These are phyloP conservation scores for Loxodonta africana DNA, from an alignment of 2,113 vertebrate species.

Conservation along the genomic window DNA sequence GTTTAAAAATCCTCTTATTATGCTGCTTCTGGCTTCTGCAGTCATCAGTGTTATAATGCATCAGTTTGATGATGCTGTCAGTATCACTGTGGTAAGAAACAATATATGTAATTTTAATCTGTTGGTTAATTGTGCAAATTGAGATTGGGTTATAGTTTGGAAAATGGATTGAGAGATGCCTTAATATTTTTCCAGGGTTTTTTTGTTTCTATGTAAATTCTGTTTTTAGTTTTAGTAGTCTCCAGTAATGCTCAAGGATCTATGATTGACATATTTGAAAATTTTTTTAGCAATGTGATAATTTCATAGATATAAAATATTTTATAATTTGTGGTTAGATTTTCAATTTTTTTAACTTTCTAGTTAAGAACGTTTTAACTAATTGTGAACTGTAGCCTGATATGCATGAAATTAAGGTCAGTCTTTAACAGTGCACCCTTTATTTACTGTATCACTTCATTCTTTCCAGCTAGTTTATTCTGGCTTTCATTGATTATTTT, in stretches of 20 bases:
- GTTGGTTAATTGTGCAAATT: neutral
- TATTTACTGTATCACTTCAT: constrained; percentile 29
- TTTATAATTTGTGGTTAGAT: constrained; percentile 38
- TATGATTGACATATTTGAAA: neutral
- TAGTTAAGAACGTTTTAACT: constrained; percentile 43
- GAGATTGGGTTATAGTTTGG: constrained; percentile 19
- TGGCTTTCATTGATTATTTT: constrained; percentile 31
- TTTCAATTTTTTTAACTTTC: constrained; percentile 38
- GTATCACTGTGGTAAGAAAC: constrained; percentile 98
- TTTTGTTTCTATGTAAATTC: neutral
- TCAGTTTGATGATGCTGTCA: constrained; percentile 99
- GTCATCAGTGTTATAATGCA: constrained; percentile 99
- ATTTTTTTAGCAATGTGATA: constrained; percentile 33
- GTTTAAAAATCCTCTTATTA: constrained; percentile 99
- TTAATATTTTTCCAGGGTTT: neutral
- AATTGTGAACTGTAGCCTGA: constrained; percentile 25
- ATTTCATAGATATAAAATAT: constrained; percentile 32
- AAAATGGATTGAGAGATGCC: neutral
- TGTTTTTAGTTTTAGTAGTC: constrained; percentile 1
- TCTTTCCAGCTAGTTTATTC: constrained; percentile 14
- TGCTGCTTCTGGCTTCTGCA: constrained; percentile 97
- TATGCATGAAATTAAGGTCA: constrained; percentile 35
- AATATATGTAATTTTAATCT: neutral
- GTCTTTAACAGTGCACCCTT: neutral
- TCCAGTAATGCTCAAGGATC: neutral